phyloP scores from a whole-genome alignment of 2,797 vertebrate genomes.

The Apogon talboti region DNA sequence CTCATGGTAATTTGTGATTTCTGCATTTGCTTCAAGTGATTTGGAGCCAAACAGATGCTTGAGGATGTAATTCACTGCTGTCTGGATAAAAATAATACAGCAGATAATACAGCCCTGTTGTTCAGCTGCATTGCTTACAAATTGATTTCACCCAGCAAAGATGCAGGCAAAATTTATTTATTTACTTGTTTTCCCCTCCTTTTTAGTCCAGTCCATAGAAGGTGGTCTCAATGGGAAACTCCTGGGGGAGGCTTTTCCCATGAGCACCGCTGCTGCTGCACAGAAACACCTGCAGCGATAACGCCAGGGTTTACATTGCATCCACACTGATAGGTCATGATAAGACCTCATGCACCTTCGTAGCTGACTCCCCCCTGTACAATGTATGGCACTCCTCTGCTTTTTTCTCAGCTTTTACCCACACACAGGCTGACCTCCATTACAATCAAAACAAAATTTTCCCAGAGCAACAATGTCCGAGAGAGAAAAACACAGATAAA shows the following conservation, averaged over 20 bases:
- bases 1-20: no score
- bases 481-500: conserved; percentile 78
- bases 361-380: conserved; percentile 51
- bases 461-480: conserved; percentile 75
- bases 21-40: no score
- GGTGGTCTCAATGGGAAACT: conserved; percentile 69
- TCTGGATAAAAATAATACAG: neutral
- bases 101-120: neutral
- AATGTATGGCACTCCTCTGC: conserved; percentile 54
- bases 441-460: conserved; percentile 79
- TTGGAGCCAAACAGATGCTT: neutral
- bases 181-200: conserved; percentile 21
- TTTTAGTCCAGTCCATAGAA: conserved; percentile 12
- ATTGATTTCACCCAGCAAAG: conserved; percentile 30
- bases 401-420: conserved; percentile 47
- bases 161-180: conserved; percentile 15
- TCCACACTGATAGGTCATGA: conserved; percentile 62
- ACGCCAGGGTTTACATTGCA: conserved; percentile 61
- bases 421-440: conserved; percentile 76
- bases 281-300: conserved; percentile 79
- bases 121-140: conserved; percentile 10
- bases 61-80: neutral
- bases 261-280: conserved; percentile 48
- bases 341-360: conserved; percentile 61
- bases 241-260: conserved; percentile 80